Evolutionary conservation across 2,797 vertebrate genomes (phyloP).

Genomic region (Ispidina picta): DNA sequence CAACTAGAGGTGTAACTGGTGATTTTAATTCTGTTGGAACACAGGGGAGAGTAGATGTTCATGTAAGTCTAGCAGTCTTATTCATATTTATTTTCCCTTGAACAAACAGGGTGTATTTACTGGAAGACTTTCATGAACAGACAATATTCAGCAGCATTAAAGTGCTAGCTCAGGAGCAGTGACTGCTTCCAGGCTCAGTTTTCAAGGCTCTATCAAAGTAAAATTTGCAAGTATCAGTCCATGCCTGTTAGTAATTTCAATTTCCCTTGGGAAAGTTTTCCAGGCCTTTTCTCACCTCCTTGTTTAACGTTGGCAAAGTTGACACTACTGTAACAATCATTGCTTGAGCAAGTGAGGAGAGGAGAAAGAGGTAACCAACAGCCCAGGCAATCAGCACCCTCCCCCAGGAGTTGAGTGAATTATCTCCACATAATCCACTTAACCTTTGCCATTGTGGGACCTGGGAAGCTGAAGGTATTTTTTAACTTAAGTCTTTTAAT

Average conservation of each 20-base stretch:
- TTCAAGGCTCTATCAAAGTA: background rate
- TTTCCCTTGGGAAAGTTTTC: slow-evolving; percentile 1
- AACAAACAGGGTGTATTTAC: background rate
- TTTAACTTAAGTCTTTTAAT: slow-evolving; percentile 80
- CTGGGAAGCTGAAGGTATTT: slow-evolving; percentile 78
- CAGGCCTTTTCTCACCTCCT: background rate
- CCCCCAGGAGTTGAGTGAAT: slow-evolving; percentile 74
- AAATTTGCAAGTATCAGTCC: slow-evolving; percentile 27
- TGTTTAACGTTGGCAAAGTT: slow-evolving; percentile 36
- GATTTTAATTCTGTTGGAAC: slow-evolving; percentile 70
- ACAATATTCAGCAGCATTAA: background rate
- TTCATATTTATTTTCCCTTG: background rate
- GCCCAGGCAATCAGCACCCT: slow-evolving; percentile 66
- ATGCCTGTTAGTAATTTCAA: background rate
- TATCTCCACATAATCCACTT: slow-evolving; percentile 85
- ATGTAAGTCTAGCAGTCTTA: background rate
- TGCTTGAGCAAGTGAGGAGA: slow-evolving; percentile 26
- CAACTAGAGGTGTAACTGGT: slow-evolving; percentile 81
- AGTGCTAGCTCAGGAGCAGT: background rate
- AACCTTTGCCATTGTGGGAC: slow-evolving; percentile 81
- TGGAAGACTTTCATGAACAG: background rate
- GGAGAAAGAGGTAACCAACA: slow-evolving; percentile 31
- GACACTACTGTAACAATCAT: background rate
- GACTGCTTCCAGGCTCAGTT: background rate
- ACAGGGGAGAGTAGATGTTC: background rate